Conservation (phyloP, 2,888 invertebrate genomes). For the Penaeus monodon region DNA sequence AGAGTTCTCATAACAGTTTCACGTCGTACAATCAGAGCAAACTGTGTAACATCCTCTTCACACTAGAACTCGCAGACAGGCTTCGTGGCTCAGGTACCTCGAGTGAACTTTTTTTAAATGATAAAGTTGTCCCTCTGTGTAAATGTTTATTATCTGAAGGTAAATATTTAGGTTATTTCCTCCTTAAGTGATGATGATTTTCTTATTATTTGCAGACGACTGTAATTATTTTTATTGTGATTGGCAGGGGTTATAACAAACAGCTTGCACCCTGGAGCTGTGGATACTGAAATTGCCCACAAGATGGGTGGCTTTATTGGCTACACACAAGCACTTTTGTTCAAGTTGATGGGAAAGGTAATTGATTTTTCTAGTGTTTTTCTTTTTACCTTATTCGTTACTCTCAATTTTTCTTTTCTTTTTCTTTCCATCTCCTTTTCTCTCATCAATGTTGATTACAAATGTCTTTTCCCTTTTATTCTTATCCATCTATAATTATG, state of each 20-base stretch:
- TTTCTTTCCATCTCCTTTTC: neutral
- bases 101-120: neutral
- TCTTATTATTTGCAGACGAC: neutral
- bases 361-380: neutral
- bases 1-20: slow-evolving; percentile 1
- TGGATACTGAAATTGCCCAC: slow-evolving; percentile 24
- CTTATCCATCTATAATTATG: neutral
- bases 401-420: neutral
- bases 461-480: neutral
- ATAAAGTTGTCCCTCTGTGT: neutral
- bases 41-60: slow-evolving; percentile 49
- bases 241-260: slow-evolving; percentile 48
- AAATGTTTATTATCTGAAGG: neutral
- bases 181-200: too few relatives aligned
- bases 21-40: slow-evolving; percentile 36
- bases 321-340: slow-evolving; percentile 5
- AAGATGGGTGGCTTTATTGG: slow-evolving; percentile 1
- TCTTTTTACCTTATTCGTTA: neutral
- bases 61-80: slow-evolving; percentile 36
- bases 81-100: slow-evolving; percentile 39
- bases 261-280: slow-evolving; percentile 66
- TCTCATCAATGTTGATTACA: neutral
- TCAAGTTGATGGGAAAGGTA: slow-evolving; percentile 34
- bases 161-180: too few relatives aligned
- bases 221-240: neutral